Conservation (phyloP, 2,113 vertebrate genomes). For the Marmota monax region DNA sequence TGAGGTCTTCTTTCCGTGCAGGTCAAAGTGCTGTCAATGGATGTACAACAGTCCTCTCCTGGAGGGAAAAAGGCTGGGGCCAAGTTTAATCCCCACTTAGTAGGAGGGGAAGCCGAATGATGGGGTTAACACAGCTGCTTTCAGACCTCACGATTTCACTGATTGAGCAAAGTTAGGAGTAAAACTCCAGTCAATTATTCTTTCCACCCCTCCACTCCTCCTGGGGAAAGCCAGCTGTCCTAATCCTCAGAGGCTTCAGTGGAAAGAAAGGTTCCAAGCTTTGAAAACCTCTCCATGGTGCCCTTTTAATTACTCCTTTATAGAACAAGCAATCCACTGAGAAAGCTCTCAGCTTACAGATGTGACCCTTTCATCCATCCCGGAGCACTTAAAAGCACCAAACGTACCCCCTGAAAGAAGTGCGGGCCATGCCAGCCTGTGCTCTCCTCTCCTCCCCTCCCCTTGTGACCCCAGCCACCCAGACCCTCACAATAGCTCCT, state of each 20-base stretch:
- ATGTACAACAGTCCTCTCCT: neutral
- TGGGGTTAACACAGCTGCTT: neutral
- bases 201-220: neutral
- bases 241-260: constrained; percentile 29
- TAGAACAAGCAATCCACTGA: constrained; percentile 76
- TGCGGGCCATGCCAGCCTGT: constrained; percentile 53
- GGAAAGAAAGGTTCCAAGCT: constrained; percentile 64
- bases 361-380: constrained; percentile 77
- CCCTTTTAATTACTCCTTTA: constrained; percentile 81
- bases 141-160: neutral
- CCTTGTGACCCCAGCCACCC: neutral
- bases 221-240: neutral
- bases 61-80: neutral
- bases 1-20: constrained; percentile 7
- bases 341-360: constrained; percentile 75
- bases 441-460: constrained; percentile 50
- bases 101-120: neutral
- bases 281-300: constrained; percentile 74
- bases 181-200: neutral
- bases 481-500: neutral
- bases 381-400: constrained; percentile 72
- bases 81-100: neutral
- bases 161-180: neutral
- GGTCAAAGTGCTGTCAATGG: neutral
- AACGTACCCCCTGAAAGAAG: constrained; percentile 60